A percentile compares a stretch with the other conserved stretches of the same genome.
Conservation (phyloP, 2,113 vertebrate genomes). For the Gadus chalcogrammus region DNA sequence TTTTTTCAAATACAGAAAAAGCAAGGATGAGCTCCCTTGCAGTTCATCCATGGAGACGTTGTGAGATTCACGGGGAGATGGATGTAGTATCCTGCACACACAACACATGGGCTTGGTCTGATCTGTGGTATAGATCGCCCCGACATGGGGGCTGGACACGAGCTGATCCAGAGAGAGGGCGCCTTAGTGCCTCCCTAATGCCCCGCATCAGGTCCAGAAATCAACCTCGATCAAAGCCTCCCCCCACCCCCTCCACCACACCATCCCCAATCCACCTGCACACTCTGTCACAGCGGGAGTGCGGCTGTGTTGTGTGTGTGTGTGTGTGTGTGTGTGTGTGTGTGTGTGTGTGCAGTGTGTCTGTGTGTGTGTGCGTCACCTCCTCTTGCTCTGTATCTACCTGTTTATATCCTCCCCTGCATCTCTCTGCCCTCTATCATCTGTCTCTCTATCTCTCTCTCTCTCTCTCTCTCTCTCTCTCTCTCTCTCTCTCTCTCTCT, state of each 20-base stretch:
- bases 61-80: too few species aligned
- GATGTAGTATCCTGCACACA: not conserved
- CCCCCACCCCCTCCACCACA: too few species aligned
- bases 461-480: too few species aligned
- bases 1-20: too few species aligned
- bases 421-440: not conserved
- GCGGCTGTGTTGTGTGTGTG: not conserved
- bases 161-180: constrained; percentile 25
- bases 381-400: constrained; percentile 38
- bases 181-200: constrained; percentile 26
- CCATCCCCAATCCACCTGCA: too few species aligned
- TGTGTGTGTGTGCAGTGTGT: constrained; percentile 4
- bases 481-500: too few species aligned
- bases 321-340: constrained; percentile 2
- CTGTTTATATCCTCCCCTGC: constrained; percentile 28
- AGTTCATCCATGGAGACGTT: too few species aligned
- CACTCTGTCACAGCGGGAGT: too few species aligned
- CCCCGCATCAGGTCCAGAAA: constrained; percentile 36
- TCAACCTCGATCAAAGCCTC: too few species aligned
- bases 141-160: constrained; percentile 34
- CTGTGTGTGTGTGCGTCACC: constrained; percentile 13
- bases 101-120: constrained; percentile 38
- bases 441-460: not conserved
- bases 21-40: too few species aligned
- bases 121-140: constrained; percentile 58